phyloP scores from a whole-genome alignment of 2,888 invertebrate species.

The Lottia gigantea region DNA sequence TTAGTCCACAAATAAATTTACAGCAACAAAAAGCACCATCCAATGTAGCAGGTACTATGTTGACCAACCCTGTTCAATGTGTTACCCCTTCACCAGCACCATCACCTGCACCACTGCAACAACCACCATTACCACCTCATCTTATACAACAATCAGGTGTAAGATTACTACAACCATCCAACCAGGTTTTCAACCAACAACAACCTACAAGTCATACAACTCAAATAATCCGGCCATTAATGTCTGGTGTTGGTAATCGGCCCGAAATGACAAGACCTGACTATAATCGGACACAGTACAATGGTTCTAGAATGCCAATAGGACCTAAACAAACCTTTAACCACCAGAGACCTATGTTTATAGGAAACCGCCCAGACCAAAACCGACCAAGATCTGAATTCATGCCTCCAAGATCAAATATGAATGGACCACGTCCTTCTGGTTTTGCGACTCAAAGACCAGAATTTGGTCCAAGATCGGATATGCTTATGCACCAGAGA shows the following conservation, averaged over 20 bases:
- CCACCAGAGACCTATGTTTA: no score
- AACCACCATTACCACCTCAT: constrained; percentile 1
- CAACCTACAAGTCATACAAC: background rate
- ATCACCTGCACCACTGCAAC: constrained; percentile 9
- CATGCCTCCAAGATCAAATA: background rate
- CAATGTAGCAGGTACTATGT: background rate
- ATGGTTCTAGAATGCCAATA: constrained; percentile 7
- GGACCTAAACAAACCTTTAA: constrained; percentile 12
- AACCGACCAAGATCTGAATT: no score
- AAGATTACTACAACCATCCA: background rate
- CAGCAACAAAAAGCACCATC: constrained; percentile 2
- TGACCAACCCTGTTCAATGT: background rate
- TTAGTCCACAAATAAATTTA: background rate
- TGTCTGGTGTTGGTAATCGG: background rate
- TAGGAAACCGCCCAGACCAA: no score
- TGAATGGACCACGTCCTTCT: background rate
- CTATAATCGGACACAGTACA: background rate
- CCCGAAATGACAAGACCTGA: no score
- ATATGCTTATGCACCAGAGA: no score
- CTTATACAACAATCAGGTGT: background rate
- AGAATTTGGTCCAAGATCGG: no score
- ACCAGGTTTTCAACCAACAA: background rate
- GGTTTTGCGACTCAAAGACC: no score
- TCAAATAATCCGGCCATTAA: constrained; percentile 1
- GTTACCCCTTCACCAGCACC: constrained; percentile 2